Percentiles rank a stretch among this genome's conserved stretches.
Evolutionary conservation across 1,140 invertebrate genomes (phyloP).

Genomic region (Lutraria rhynchaena): DNA sequence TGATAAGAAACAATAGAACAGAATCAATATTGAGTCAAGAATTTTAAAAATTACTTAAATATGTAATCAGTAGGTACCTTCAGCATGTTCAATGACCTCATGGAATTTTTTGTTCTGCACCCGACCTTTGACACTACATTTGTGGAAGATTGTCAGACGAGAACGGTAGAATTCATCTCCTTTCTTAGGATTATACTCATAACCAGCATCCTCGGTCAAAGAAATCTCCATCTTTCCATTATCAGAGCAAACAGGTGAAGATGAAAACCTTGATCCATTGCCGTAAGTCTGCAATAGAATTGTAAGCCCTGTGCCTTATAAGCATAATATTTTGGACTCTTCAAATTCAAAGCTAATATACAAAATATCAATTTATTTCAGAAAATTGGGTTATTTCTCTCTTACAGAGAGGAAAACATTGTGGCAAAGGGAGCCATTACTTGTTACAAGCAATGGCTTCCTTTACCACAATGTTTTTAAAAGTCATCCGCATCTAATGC

Average conservation of each 20-base stretch:
- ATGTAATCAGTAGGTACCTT: slow-evolving; percentile 9
- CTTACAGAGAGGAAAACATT: too few species aligned
- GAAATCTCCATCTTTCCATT: neutral
- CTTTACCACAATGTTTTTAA: too few species aligned
- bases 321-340: too few species aligned
- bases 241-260: neutral
- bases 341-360: too few species aligned
- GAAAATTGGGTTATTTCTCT: too few species aligned
- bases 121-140: neutral
- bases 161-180: neutral
- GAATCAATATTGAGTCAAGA: neutral
- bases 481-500: too few species aligned
- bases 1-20: too few species aligned
- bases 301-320: too few species aligned
- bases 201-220: neutral
- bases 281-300: neutral
- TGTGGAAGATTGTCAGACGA: neutral
- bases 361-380: too few species aligned
- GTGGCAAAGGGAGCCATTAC: too few species aligned
- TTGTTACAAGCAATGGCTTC: too few species aligned
- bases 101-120: slow-evolving; percentile 9
- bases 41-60: neutral
- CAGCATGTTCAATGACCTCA: slow-evolving; percentile 17
- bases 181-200: slow-evolving; percentile 19
- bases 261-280: neutral